Evolutionary conservation across 2,888 invertebrate genomes (phyloP).

Genomic region (Agonopterix subpropinquella): DNA sequence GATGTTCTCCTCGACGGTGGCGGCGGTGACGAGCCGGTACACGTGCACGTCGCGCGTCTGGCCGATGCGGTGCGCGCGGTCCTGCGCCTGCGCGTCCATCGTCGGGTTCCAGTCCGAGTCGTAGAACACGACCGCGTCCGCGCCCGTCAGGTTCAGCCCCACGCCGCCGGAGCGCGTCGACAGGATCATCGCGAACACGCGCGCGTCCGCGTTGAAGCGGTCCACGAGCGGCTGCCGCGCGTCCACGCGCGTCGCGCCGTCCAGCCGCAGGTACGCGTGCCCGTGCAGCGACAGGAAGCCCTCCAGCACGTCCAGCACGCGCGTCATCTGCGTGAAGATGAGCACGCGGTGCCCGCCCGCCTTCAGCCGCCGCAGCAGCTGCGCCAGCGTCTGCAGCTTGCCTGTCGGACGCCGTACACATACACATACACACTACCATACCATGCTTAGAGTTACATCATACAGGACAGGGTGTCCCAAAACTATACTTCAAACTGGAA

Average conservation of each 20-base stretch:
- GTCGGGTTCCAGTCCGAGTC: slow-evolving; percentile 99
- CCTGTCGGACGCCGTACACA: slow-evolving; percentile 66
- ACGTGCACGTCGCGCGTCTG: slow-evolving; percentile 99
- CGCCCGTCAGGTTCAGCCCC: slow-evolving; percentile 98
- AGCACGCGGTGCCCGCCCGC: slow-evolving; percentile 91
- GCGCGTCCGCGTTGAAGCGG: slow-evolving; percentile 96
- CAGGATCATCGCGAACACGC: slow-evolving; percentile 98
- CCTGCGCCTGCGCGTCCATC: slow-evolving; percentile 97
- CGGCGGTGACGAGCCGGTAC: slow-evolving; percentile 96
- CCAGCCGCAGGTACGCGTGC: slow-evolving; percentile 95
- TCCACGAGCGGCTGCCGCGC: slow-evolving; percentile 98
- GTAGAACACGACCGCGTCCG: slow-evolving; percentile 99
- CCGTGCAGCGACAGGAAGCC: slow-evolving; percentile 98
- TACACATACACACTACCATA: no score
- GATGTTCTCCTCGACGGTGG: slow-evolving; percentile 99
- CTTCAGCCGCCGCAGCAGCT: slow-evolving; percentile 88
- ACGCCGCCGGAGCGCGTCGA: slow-evolving; percentile 98
- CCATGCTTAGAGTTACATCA: no score
- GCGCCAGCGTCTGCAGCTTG: slow-evolving; percentile 93
- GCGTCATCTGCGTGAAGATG: slow-evolving; percentile 99
- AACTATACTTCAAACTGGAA: no score
- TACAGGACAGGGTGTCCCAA: no score
- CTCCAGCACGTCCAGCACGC: slow-evolving; percentile 98
- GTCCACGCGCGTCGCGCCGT: slow-evolving; percentile 97
- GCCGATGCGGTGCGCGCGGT: slow-evolving; percentile 98